A percentile compares a stretch with the other conserved stretches of the same genome.
phyloP scores from a whole-genome alignment of 2,113 vertebrate genomes.

The Blennius ocellaris region DNA sequence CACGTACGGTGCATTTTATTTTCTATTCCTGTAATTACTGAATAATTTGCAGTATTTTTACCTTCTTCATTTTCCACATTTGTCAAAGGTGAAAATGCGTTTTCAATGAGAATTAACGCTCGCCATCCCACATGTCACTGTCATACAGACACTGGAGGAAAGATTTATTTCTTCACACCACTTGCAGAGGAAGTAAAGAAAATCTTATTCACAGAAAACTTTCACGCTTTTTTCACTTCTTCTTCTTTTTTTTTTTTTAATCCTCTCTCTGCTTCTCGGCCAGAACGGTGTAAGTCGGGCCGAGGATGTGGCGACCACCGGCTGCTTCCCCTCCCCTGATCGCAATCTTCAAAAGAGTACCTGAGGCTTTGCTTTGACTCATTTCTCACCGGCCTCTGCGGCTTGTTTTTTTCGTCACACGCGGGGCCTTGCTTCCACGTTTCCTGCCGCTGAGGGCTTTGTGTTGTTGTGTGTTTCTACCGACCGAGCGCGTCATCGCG shows the following conservation, averaged over 20 bases:
- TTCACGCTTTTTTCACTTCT: neutral
- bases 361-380: conserved; percentile 54
- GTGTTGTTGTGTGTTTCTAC: conserved; percentile 31
- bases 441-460: conserved; percentile 67
- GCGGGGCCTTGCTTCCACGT: conserved; percentile 9
- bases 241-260: neutral
- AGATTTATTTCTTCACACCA: neutral
- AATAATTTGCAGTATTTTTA: neutral
- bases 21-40: no score
- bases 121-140: neutral
- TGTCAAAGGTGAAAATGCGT: neutral
- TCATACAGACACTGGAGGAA: neutral
- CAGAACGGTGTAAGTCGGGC: conserved; percentile 35
- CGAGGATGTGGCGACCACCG: conserved; percentile 56
- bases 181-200: neutral
- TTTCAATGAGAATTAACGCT: conserved; percentile 28
- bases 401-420: conserved; percentile 68
- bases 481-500: conserved; percentile 50
- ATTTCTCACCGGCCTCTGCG: conserved; percentile 61
- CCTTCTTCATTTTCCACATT: neutral
- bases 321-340: conserved; percentile 61
- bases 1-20: no score
- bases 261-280: conserved; percentile 11
- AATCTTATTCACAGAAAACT: neutral
- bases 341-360: conserved; percentile 52